Evolutionary conservation across 2,888 invertebrate species (phyloP).

Genomic region (Heteropelma amictum): DNA sequence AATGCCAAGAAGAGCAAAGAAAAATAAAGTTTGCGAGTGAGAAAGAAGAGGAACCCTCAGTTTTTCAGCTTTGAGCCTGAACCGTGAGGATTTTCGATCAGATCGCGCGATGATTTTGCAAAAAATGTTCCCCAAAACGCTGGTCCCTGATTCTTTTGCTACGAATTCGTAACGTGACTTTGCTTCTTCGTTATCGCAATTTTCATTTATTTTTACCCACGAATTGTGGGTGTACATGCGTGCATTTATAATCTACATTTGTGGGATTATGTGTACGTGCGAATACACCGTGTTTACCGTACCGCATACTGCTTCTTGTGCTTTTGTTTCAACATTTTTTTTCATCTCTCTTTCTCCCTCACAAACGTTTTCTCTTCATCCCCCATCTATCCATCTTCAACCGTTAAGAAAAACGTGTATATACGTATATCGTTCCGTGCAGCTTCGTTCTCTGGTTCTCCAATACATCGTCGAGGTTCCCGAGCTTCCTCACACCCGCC

Average conservation of each 20-base stretch:
- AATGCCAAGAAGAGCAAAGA: too few species aligned
- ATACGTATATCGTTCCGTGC: neutral
- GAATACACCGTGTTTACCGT: constrained; percentile 39
- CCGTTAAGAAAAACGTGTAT: constrained; percentile 17
- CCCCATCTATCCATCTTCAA: constrained; percentile 40
- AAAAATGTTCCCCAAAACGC: too few species aligned
- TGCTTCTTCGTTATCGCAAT: too few species aligned
- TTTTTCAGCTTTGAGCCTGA: too few species aligned
- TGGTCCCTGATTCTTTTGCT: too few species aligned
- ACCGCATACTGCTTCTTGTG: constrained; percentile 4
- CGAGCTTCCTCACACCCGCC: constrained; percentile 9
- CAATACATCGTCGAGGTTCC: neutral
- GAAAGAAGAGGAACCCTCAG: too few species aligned
- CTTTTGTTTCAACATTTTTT: neutral
- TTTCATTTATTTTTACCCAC: too few species aligned
- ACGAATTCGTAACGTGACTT: too few species aligned
- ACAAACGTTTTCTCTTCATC: constrained; percentile 10
- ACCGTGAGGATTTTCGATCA: too few species aligned
- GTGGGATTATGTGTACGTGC: constrained; percentile 5
- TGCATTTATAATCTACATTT: neutral
- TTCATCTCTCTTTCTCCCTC: neutral
- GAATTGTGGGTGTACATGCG: too few species aligned
- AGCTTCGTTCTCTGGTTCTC: neutral
- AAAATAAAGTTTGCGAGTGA: too few species aligned
- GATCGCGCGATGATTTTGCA: too few species aligned